These are phyloP conservation scores for Liasis olivaceus DNA, from an alignment of 2,797 vertebrate species.

Conservation along the genomic window DNA sequence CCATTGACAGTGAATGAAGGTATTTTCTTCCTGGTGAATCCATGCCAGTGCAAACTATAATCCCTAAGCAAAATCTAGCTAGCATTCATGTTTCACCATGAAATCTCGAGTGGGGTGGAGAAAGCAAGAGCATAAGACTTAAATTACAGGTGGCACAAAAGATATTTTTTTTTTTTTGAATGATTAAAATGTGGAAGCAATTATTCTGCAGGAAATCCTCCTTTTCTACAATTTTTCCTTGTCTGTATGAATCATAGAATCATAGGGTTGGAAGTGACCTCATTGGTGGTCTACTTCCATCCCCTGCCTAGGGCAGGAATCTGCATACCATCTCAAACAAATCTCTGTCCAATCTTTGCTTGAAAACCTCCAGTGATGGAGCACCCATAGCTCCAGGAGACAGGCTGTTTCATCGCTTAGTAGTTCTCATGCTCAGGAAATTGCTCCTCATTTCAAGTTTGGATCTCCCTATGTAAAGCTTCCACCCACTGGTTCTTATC, in stretches of 20 bases:
- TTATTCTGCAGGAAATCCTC: background rate
- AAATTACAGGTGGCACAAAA: background rate
- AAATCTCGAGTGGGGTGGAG: background rate
- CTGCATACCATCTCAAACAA: background rate
- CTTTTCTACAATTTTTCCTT: background rate
- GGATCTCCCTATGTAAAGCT: background rate
- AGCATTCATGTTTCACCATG: background rate
- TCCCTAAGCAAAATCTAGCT: background rate
- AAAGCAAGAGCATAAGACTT: background rate
- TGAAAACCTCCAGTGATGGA: background rate
- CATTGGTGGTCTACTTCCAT: background rate
- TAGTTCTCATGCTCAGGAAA: background rate
- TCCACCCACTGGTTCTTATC: background rate
- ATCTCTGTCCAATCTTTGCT: background rate
- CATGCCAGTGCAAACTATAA: background rate
- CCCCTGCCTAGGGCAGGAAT: background rate
- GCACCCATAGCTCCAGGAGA: background rate
- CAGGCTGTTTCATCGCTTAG: background rate
- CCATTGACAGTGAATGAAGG: background rate
- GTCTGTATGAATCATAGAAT: background rate
- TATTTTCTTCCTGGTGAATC: background rate
- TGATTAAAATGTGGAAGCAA: background rate
- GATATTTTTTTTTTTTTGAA: background rate
- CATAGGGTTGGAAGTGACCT: background rate
- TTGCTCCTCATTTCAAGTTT: background rate